Evolutionary conservation across 1,140 invertebrate genomes (phyloP).

Genomic region (Hypsibius dujardini): DNA sequence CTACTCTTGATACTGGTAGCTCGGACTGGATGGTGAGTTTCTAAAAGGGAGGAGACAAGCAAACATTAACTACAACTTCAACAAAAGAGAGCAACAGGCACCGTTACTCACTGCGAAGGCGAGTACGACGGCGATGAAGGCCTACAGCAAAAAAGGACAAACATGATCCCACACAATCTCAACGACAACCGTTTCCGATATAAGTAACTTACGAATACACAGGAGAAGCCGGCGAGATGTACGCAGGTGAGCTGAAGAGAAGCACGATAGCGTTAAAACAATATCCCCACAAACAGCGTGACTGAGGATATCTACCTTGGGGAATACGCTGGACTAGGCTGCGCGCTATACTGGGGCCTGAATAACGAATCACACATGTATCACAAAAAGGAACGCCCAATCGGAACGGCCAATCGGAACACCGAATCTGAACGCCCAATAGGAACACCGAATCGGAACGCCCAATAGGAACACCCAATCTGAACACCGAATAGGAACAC

Average conservation of each 20-base stretch:
- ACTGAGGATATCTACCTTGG: constrained; percentile 3
- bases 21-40: constrained; percentile 3
- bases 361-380: not conserved
- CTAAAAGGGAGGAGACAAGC: not conserved
- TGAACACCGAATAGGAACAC: too few species aligned
- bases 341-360: constrained; percentile 12
- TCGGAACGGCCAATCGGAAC: too few species aligned
- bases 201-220: constrained; percentile 3
- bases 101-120: constrained; percentile 1
- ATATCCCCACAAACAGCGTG: too few species aligned
- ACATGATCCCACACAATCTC: not conserved
- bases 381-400: too few species aligned
- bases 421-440: too few species aligned
- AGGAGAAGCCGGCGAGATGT: constrained; percentile 15
- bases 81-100: not conserved
- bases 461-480: too few species aligned
- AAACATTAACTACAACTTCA: not conserved
- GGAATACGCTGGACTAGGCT: constrained; percentile 9
- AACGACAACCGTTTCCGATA: too few species aligned
- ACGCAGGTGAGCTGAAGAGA: constrained; percentile 7
- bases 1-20: constrained; percentile 7
- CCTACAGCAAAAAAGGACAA: not conserved
- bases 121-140: constrained; percentile 12
- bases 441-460: too few species aligned
- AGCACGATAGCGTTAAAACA: not conserved